Conservation (phyloP, 1,140 invertebrate genomes). For the Panonychus citri region DNA sequence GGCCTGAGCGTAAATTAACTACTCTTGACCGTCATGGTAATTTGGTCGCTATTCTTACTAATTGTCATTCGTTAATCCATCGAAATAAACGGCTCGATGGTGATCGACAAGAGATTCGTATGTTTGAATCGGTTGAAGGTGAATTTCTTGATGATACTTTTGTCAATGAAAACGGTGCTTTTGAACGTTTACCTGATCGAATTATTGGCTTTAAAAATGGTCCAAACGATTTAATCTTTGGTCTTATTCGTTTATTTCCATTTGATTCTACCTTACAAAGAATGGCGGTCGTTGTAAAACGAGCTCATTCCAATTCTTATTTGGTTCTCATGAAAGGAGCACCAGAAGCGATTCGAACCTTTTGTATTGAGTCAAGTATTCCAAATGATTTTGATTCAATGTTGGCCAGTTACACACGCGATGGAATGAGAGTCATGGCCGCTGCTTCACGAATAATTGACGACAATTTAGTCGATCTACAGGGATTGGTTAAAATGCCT, state of each 20-base stretch:
- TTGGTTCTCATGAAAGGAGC: slow-evolving; percentile 50
- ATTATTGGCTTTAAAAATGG: not conserved
- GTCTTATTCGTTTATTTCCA: slow-evolving; percentile 14
- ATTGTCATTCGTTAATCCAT: slow-evolving; percentile 54
- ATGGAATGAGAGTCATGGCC: slow-evolving; percentile 71
- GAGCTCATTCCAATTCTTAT: slow-evolving; percentile 25
- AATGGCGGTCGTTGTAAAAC: slow-evolving; percentile 55
- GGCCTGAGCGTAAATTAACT: not conserved
- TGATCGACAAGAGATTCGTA: slow-evolving; percentile 58
- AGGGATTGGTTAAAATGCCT: slow-evolving; percentile 7
- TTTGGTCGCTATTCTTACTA: slow-evolving; percentile 30
- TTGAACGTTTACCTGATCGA: slow-evolving; percentile 4
- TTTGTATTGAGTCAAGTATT: slow-evolving; percentile 38
- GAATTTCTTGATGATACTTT: not conserved
- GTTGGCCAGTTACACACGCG: slow-evolving; percentile 48
- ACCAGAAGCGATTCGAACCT: slow-evolving; percentile 56
- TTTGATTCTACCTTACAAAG: slow-evolving; percentile 23
- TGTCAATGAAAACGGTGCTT: not conserved
- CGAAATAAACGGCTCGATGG: slow-evolving; percentile 47
- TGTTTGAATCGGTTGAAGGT: slow-evolving; percentile 45
- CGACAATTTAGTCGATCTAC: slow-evolving; percentile 1
- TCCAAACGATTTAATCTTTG: not conserved
- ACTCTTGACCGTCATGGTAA: not conserved
- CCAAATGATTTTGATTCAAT: slow-evolving; percentile 41
- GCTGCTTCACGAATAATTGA: slow-evolving; percentile 28